Evolutionary conservation across 2,797 vertebrate genomes (phyloP).

Genomic region (Leontopithecus rosalia): DNA sequence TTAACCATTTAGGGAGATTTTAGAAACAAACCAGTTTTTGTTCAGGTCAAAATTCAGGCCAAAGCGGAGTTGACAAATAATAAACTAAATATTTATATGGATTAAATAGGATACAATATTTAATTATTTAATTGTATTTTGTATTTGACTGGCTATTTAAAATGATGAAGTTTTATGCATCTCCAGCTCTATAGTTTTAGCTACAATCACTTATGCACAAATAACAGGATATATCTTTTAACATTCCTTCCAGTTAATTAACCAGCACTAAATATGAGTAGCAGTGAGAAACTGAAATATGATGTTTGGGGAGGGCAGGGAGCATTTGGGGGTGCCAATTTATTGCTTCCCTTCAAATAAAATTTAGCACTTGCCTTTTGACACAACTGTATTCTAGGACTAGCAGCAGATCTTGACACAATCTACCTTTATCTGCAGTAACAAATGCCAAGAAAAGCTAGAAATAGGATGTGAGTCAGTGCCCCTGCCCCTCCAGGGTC

Average conservation of each 20-base stretch:
- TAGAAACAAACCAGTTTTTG: slow-evolving; percentile 69
- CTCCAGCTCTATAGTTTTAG: background rate
- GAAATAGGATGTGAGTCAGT: slow-evolving; percentile 68
- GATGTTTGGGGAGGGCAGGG: slow-evolving; percentile 40
- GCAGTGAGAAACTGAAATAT: slow-evolving; percentile 50
- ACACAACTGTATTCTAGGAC: slow-evolving; percentile 67
- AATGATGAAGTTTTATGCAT: background rate
- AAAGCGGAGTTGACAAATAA: background rate
- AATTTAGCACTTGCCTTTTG: slow-evolving; percentile 70
- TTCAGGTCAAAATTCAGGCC: slow-evolving; percentile 35
- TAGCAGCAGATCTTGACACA: slow-evolving; percentile 72
- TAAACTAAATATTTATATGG: background rate
- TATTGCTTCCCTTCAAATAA: slow-evolving; percentile 75
- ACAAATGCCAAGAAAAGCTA: slow-evolving; percentile 75
- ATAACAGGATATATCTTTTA: slow-evolving; percentile 24
- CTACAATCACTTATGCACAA: background rate
- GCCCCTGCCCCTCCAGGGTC: slow-evolving; percentile 62
- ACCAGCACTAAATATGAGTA: background rate
- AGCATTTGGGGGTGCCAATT: slow-evolving; percentile 43
- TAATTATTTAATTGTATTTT: background rate
- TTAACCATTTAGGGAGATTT: slow-evolving; percentile 83
- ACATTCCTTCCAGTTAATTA: background rate
- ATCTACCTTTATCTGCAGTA: slow-evolving; percentile 76
- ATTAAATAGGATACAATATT: background rate
- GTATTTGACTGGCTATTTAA: background rate